Evolutionary conservation across 2,888 invertebrate genomes (phyloP).

Genomic region (Eupithecia subfuscata): DNA sequence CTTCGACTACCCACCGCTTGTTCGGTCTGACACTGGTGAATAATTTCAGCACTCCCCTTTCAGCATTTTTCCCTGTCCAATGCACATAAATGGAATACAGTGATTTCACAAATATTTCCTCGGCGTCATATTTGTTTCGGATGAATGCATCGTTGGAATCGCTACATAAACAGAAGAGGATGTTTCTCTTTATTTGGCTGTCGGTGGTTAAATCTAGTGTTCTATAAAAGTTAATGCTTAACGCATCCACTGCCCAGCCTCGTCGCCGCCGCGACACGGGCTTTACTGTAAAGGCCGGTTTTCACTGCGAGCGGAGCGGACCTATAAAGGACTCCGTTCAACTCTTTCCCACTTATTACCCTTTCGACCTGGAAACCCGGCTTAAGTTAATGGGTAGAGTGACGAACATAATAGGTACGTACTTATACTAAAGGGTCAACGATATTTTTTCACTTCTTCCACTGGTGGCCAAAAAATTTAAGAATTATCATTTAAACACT

Average conservation of each 20-base stretch:
- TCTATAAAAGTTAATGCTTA: neutral
- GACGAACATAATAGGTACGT: too few species aligned
- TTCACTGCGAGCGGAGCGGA: too few species aligned
- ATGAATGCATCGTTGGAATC: constrained; percentile 14
- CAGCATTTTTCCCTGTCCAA: constrained; percentile 45
- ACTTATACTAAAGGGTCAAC: too few species aligned
- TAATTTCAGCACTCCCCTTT: constrained; percentile 34
- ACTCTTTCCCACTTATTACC: too few species aligned
- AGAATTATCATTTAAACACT: too few species aligned
- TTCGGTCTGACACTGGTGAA: constrained; percentile 32
- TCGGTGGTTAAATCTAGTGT: neutral
- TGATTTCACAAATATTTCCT: constrained; percentile 41
- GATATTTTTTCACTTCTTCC: too few species aligned
- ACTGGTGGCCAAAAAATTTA: too few species aligned
- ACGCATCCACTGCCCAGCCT: too few species aligned
- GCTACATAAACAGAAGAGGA: neutral
- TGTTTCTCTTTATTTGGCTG: neutral
- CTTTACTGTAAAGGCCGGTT: neutral
- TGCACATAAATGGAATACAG: constrained; percentile 41
- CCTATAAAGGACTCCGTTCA: too few species aligned
- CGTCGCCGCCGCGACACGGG: too few species aligned
- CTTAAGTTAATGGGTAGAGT: too few species aligned
- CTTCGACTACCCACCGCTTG: constrained; percentile 32
- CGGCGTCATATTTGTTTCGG: constrained; percentile 9
- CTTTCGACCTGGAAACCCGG: too few species aligned